Evolutionary conservation across 2,113 vertebrate species (phyloP).

Genomic region (Corythornis vintsioides): DNA sequence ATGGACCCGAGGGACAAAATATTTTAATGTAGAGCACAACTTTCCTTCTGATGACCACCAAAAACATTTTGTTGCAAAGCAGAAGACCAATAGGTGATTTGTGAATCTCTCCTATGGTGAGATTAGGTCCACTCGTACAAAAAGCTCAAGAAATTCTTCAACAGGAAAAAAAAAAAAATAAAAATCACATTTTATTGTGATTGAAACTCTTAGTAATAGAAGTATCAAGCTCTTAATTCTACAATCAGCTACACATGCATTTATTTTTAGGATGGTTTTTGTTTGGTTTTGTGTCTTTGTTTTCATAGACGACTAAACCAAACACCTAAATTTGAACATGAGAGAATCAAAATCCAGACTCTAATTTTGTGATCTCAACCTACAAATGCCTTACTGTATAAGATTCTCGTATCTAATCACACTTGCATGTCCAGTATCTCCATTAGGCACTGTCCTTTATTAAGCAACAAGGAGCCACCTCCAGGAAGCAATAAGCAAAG

Average conservation of each 20-base stretch:
- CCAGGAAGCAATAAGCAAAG: neutral
- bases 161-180: neutral
- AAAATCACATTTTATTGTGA: neutral
- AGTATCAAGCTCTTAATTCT: neutral
- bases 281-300: neutral
- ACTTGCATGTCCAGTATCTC: neutral
- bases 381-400: neutral
- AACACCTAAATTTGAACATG: neutral
- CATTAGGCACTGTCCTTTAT: neutral
- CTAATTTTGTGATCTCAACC: neutral
- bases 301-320: neutral
- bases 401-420: neutral
- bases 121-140: neutral
- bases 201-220: neutral
- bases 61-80: neutral
- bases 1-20: neutral
- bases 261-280: neutral
- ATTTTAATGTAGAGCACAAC: neutral
- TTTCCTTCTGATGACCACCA: neutral
- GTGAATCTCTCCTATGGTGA: neutral
- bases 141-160: neutral
- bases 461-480: neutral
- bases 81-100: neutral
- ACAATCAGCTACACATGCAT: neutral
- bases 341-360: neutral